Percentiles rank a stretch among this genome's conserved stretches.
Evolutionary conservation across 2,888 invertebrate species (phyloP).

Genomic region (Athalia cordata): DNA sequence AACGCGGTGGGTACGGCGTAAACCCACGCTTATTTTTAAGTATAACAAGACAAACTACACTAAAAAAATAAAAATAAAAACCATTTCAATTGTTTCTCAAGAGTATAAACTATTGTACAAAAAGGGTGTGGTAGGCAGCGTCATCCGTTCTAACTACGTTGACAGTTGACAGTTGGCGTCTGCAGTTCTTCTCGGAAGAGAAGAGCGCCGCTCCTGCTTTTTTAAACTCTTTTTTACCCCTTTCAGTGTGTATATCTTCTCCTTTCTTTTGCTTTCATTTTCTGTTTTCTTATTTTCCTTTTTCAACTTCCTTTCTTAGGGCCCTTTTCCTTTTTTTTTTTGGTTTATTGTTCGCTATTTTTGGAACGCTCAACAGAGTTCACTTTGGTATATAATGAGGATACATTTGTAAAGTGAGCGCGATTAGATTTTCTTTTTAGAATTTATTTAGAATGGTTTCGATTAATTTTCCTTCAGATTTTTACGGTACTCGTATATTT

Average conservation of each 20-base stretch:
- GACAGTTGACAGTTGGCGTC: conserved; percentile 40
- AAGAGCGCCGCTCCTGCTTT: conserved; percentile 31
- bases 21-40: too few species aligned
- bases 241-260: conserved; percentile 23
- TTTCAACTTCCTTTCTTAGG: neutral
- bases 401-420: too few species aligned
- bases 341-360: too few species aligned
- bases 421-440: too few species aligned
- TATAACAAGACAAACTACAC: neutral
- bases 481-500: too few species aligned
- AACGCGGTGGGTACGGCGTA: too few species aligned
- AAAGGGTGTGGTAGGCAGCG: conserved; percentile 39
- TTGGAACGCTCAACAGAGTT: too few species aligned
- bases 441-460: too few species aligned
- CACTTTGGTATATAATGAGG: too few species aligned
- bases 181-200: conserved; percentile 43
- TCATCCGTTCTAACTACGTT: conserved; percentile 48
- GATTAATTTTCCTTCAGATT: too few species aligned
- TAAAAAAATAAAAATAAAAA: conserved; percentile 1
- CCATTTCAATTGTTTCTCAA: conserved; percentile 16
- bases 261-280: too few species aligned
- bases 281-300: neutral
- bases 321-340: too few species aligned
- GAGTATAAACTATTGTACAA: conserved; percentile 31
- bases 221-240: conserved; percentile 11